Evolutionary conservation across 2,888 invertebrate species (phyloP).

Genomic region (Caradrina kadenii): DNA sequence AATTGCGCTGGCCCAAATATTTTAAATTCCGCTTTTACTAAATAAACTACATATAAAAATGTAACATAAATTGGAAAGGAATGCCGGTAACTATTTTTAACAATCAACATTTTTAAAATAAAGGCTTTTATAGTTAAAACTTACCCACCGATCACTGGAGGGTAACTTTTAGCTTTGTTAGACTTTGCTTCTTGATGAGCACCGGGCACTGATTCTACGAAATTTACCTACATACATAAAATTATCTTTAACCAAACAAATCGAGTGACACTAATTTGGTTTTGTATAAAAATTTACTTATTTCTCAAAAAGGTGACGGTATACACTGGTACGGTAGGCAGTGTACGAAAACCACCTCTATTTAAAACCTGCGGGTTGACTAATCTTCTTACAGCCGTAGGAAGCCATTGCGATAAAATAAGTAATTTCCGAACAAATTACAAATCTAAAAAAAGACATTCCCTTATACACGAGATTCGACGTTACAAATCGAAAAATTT

Average conservation of each 20-base stretch:
- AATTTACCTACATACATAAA: background rate
- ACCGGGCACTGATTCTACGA: background rate
- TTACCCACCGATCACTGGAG: background rate
- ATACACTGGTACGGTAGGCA: too few relatives aligned
- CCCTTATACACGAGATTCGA: background rate
- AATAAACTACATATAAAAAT: too few relatives aligned
- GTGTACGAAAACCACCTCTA: too few relatives aligned
- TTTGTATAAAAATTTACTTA: background rate
- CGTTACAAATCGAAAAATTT: background rate
- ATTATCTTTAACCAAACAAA: background rate
- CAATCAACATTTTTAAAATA: background rate
- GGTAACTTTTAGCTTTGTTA: constrained; percentile 13
- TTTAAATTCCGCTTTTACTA: too few relatives aligned
- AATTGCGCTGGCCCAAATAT: too few relatives aligned
- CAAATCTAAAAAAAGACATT: background rate
- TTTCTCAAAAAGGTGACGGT: background rate
- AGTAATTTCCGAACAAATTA: constrained; percentile 7
- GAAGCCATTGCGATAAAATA: background rate
- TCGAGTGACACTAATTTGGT: background rate
- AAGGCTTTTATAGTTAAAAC: background rate
- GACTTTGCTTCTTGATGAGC: background rate
- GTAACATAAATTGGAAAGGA: background rate
- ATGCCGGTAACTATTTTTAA: background rate
- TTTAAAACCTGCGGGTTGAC: too few relatives aligned
- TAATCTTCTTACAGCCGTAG: background rate